phyloP scores from a whole-genome alignment of 2,888 invertebrate genomes.

The Machimus atricapillus region DNA sequence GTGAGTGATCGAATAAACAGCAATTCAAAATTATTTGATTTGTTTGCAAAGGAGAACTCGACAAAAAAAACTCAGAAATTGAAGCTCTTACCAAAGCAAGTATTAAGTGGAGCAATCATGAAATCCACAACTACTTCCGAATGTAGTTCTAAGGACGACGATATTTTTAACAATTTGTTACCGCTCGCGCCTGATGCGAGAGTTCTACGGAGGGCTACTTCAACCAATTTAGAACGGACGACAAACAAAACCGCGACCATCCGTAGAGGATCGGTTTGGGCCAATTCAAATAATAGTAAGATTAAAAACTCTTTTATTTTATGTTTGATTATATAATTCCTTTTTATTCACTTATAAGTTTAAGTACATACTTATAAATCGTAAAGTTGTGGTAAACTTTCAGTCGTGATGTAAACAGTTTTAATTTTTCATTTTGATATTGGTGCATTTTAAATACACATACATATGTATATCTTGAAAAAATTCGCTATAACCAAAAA shows the following conservation, averaged over 20 bases:
- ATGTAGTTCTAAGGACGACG: neutral
- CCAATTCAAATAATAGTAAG: conserved; percentile 49
- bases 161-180: neutral
- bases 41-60: conserved; percentile 58
- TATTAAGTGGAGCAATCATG: neutral
- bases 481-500: too few species aligned
- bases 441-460: too few species aligned
- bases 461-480: too few species aligned
- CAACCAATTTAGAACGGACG: conserved; percentile 33
- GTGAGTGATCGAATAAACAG: conserved; percentile 50
- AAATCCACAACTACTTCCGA: neutral
- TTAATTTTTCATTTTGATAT: too few species aligned
- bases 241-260: conserved; percentile 48
- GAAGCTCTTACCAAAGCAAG: conserved; percentile 62
- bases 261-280: conserved; percentile 49
- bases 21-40: conserved; percentile 42
- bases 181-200: neutral
- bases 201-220: conserved; percentile 43
- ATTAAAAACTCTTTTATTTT: neutral
- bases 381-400: neutral
- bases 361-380: neutral
- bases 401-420: neutral
- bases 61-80: conserved; percentile 52
- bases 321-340: neutral
- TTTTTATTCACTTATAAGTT: neutral